phyloP scores from a whole-genome alignment of 2,113 vertebrate species.

The Burhinus oedicnemus region DNA sequence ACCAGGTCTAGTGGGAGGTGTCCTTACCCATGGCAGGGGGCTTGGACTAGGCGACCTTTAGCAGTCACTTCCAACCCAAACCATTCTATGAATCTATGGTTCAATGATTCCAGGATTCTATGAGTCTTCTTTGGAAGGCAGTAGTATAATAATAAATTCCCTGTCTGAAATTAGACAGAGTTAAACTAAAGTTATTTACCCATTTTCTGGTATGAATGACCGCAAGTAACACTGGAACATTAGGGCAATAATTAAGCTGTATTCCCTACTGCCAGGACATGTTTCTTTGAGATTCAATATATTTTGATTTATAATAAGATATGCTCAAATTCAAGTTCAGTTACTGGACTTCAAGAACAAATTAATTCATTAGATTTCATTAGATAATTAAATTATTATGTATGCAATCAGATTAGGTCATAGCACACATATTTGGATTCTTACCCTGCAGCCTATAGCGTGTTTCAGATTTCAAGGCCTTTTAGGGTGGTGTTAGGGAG shows the following conservation, averaged over 20 bases:
- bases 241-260: not conserved
- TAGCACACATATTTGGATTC: not conserved
- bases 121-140: not conserved
- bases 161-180: not conserved
- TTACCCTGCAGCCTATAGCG: accelerated
- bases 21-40: not conserved
- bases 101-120: not conserved
- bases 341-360: not conserved
- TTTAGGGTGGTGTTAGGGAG: not conserved
- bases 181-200: not conserved
- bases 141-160: not conserved
- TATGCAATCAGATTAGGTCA: not conserved
- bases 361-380: not conserved
- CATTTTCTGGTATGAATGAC: not conserved
- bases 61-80: not conserved
- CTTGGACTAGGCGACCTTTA: not conserved
- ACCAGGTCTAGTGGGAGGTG: not conserved
- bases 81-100: not conserved
- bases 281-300: not conserved
- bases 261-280: not conserved
- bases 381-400: not conserved
- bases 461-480: not conserved
- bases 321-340: not conserved
- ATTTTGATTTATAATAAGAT: not conserved
- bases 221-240: not conserved